Conservation (phyloP, 2,888 invertebrate species). For the Pristionchus mayeri region DNA sequence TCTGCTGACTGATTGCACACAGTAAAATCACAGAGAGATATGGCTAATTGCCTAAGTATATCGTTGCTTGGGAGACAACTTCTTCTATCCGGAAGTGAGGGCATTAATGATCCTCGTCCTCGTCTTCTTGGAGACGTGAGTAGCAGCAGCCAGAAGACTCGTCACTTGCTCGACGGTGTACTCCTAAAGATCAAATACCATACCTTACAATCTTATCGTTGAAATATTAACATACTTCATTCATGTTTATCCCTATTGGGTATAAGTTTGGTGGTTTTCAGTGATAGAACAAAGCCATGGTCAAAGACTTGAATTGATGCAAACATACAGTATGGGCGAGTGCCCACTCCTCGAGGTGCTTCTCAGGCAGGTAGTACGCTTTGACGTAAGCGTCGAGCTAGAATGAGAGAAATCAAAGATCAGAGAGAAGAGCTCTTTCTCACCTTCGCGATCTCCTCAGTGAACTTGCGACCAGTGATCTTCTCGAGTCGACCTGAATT, state of each 20-base stretch:
- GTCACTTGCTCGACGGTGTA: conserved; percentile 90
- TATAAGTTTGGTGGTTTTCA: too few relatives aligned
- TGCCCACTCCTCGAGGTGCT: conserved; percentile 90
- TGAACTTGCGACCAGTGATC: conserved; percentile 17
- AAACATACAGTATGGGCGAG: conserved; percentile 84
- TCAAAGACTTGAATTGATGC: not conserved
- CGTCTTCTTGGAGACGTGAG: conserved; percentile 89
- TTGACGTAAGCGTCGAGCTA: conserved; percentile 93
- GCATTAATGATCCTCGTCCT: conserved; percentile 77
- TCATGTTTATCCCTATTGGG: too few relatives aligned
- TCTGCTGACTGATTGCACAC: too few relatives aligned
- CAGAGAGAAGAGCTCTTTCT: not conserved
- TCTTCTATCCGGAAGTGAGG: conserved; percentile 47
- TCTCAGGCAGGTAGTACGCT: conserved; percentile 93
- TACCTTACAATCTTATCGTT: too few relatives aligned
- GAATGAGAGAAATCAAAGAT: not conserved
- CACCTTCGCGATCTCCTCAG: conserved; percentile 25
- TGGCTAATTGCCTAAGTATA: too few relatives aligned
- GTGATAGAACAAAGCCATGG: not conserved
- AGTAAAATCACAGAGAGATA: too few relatives aligned
- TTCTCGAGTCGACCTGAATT: conserved; percentile 41
- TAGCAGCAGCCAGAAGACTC: conserved; percentile 88
- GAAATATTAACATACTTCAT: not conserved
- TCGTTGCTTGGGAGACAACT: not conserved
- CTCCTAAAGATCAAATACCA: conserved; percentile 84